A percentile compares a stretch with the other conserved stretches of the same genome.
Conservation (phyloP, 2,888 invertebrate species). For the Octonoba sinensis region DNA sequence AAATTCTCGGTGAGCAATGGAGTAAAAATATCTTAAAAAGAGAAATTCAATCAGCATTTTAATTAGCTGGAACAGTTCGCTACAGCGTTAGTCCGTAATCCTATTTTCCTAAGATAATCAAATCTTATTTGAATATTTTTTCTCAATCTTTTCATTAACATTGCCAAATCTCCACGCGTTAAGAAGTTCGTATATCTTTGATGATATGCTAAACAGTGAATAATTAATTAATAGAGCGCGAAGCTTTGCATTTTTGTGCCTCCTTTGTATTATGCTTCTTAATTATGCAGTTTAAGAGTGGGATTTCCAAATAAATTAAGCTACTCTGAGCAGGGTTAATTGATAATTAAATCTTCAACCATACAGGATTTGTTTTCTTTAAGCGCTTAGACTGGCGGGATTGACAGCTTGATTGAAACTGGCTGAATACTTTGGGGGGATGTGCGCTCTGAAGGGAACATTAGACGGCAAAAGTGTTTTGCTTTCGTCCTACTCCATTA, state of each 20-base stretch:
- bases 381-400: no score
- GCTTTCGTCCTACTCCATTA: no score
- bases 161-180: not conserved
- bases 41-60: constrained; percentile 47
- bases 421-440: no score
- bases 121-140: not conserved
- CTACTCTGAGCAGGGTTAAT: not conserved
- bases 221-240: constrained; percentile 4
- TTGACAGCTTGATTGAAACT: no score
- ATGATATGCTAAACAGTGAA: constrained; percentile 9
- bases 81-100: not conserved
- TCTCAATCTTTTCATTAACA: constrained; percentile 1
- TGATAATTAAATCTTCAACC: constrained; percentile 6
- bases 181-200: not conserved
- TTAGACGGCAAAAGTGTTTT: no score
- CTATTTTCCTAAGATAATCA: constrained; percentile 17
- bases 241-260: not conserved
- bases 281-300: constrained; percentile 3
- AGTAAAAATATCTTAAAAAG: constrained; percentile 23
- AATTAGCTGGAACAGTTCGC: constrained; percentile 34
- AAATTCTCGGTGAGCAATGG: constrained; percentile 4
- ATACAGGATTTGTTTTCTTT: no score
- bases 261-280: constrained; percentile 7
- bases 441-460: no score
- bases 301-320: not conserved